Evolutionary conservation across 2,113 vertebrate genomes (phyloP), one percentile per base, ranked within the genome.

Genomic region (Microcebus griseorufus): DNA sequence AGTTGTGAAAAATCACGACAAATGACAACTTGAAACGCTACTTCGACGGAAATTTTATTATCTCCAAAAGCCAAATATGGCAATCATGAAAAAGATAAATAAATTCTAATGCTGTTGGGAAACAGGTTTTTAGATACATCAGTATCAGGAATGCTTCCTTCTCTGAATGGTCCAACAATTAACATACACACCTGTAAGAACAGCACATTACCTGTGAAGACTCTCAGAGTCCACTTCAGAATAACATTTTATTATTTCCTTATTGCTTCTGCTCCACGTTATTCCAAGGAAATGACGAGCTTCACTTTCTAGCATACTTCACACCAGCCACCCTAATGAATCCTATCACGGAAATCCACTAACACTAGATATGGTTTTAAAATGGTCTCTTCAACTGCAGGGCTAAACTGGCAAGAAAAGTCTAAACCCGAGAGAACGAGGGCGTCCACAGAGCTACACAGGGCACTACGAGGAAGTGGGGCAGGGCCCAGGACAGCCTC

Each of bases 401-500:
- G 22, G 42, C 34, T 65, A n/a, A 81, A 27, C 9, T 27, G 34
- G 53, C 72, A 64, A 81, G 67, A 72, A 87, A 79, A 34, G 11
- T 37, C 25, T 58, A 25, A 70, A 88, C 37, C 51, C 22, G 22
- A 42, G 25, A 45, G 34, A 51, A 39, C 9, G 6, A 18, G 23
- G 18, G 58, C n/a, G 22, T 76, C 12, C 80, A 42, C 42, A 82
- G 37, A 42, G 72, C 6, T 1, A 4, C 62, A 3, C 3, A 13
- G 14, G 25, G 3, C 29, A 39, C 58, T 4, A 0, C 13, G 37
- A 6, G 0, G 25, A 55, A n/a, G 2, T 5, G 17, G 37, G 62
- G 16, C 45, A 34, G 14, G 9, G 6, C n/a, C 48, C 4, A 25
- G 39, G 16, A 12, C 0, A 0, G 20, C 5, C 67, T 25, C 39